Evolutionary conservation across 37 sponge, comb jelly and placozoan species (phyloP).

Genomic region (Halisarca cf. caerulea): DNA sequence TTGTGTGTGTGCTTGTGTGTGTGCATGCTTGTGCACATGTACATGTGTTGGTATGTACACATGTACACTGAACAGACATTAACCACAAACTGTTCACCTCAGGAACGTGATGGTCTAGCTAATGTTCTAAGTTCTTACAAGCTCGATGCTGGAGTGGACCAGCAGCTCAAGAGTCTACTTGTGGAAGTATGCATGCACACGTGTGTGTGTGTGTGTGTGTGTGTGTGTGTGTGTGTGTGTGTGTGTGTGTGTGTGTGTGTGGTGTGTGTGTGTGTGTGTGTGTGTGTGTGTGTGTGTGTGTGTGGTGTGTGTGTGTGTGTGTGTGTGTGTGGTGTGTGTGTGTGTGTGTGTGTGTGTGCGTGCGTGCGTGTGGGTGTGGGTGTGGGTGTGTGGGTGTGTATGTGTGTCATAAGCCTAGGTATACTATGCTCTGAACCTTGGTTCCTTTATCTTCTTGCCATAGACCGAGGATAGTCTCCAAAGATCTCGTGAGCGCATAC

Average conservation of each 20-base stretch:
- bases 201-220: not conserved
- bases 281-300: not conserved
- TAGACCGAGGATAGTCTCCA: slow-evolving; percentile 9
- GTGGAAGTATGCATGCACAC: slow-evolving; percentile 38
- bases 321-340: too few relatives aligned
- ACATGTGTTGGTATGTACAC: not conserved
- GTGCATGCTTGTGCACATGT: too few relatives aligned
- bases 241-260: too few relatives aligned
- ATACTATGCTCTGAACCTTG: too few relatives aligned
- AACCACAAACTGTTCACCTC: not conserved
- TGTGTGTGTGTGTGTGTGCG: too few relatives aligned
- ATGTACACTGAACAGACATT: not conserved
- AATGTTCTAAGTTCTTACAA: slow-evolving; percentile 79
- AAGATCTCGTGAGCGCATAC: not conserved
- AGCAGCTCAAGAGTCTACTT: slow-evolving; percentile 44
- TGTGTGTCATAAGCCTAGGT: too few relatives aligned
- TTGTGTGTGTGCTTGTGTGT: too few relatives aligned
- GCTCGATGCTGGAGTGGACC: slow-evolving; percentile 63
- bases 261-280: not conserved
- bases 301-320: too few relatives aligned
- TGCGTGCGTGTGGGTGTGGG: too few relatives aligned
- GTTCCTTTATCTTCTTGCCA: not conserved
- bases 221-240: not conserved
- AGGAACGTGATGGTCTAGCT: slow-evolving; percentile 77
- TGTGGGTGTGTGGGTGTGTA: too few relatives aligned